Conservation (phyloP, 23 tunicate species). For the Oikopleura vanhoeffeni region DNA sequence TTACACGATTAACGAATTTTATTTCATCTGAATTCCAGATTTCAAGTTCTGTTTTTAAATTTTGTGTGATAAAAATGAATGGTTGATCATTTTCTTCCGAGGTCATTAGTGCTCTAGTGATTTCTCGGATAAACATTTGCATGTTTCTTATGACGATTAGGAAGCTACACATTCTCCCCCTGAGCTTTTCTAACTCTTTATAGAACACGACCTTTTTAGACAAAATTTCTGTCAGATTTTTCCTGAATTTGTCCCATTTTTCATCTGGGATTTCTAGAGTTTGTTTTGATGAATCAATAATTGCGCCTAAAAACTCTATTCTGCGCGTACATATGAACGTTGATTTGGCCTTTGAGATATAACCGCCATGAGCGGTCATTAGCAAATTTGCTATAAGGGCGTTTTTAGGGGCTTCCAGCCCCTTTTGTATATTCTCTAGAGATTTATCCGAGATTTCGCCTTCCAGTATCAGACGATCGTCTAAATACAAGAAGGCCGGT, state of each 20-base stretch:
- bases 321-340: too few species aligned
- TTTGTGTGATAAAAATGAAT: background rate
- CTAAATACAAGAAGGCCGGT: too few species aligned
- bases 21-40: background rate
- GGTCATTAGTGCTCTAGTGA: background rate
- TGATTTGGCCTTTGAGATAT: too few species aligned
- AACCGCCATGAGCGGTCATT: too few species aligned
- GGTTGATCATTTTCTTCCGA: background rate
- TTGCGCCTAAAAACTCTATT: background rate
- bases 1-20: background rate
- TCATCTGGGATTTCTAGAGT: background rate
- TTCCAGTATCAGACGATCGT: too few species aligned
- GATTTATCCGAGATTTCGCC: too few species aligned
- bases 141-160: background rate
- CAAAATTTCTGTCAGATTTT: background rate
- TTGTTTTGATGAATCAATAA: background rate
- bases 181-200: background rate
- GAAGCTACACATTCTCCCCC: background rate
- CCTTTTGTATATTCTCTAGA: too few species aligned
- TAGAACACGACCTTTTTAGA: background rate
- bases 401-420: too few species aligned
- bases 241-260: background rate
- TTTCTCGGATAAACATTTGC: background rate
- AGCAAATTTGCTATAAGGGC: too few species aligned
- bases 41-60: background rate